phyloP scores from a whole-genome alignment of 2,113 vertebrate genomes.

The Aphelocoma coerulescens region DNA sequence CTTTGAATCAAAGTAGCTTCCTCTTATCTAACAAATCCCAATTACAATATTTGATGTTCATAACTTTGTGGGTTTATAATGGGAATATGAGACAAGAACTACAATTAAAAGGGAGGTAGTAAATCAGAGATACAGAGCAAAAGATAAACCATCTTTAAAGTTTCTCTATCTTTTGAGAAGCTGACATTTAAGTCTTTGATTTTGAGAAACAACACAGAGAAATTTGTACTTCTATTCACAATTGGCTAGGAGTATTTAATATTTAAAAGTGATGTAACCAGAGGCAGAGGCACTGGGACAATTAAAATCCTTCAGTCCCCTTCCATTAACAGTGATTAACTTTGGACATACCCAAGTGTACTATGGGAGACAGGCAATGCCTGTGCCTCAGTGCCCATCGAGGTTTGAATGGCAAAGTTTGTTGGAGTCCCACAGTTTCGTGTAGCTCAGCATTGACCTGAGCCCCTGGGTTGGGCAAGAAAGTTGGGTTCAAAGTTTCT shows the following conservation, averaged over 20 bases:
- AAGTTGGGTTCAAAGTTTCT: accelerated
- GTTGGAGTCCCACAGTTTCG: background rate
- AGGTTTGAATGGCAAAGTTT: background rate
- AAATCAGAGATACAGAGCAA: background rate
- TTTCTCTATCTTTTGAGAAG: background rate
- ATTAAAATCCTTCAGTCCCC: background rate
- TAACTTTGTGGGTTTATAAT: background rate
- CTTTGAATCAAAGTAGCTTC: background rate
- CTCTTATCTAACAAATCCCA: background rate
- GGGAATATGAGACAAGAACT: background rate
- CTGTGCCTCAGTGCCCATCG: background rate
- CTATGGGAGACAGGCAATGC: background rate
- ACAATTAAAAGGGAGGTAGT: background rate
- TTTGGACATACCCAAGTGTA: no score
- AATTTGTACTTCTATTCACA: background rate
- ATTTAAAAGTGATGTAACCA: background rate
- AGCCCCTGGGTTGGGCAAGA: background rate
- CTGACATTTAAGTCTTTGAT: background rate
- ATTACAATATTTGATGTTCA: background rate
- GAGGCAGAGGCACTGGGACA: no score
- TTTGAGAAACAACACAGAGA: background rate
- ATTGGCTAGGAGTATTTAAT: background rate
- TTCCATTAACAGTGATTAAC: background rate
- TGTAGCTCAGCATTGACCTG: background rate
- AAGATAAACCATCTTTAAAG: background rate